Evolutionary conservation across 1,140 invertebrate genomes (phyloP), one percentile per base, ranked within the genome.

Genomic region (Tetraneura akinire): DNA sequence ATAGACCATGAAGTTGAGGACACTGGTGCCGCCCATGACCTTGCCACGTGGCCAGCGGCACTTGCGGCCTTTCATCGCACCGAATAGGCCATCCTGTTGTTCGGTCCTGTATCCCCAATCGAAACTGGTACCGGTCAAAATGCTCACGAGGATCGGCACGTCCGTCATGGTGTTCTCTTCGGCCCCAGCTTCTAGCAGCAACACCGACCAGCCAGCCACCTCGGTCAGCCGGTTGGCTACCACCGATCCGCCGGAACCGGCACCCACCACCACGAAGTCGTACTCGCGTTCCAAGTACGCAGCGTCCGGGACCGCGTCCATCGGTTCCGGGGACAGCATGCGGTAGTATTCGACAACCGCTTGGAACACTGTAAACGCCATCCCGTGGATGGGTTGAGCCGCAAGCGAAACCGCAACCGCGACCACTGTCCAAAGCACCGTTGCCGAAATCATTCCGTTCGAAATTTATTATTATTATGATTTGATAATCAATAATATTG

Each of bases 1-100:
- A 83, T 94, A 93, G 3, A 94, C 91, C 90, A 94, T 89, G 84
- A 95, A 96, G 86, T 94, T 94, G 14, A 94, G 90, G 4, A 93
- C 90, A 55, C 91, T 93, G 3, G 91, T 92, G 1, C 92, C 92
- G 0, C 92, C 93, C 16, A 94, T 83, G 1, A 80, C 81, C 87
- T 91, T 92, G 0, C 92, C 92, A 53, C 91, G 86, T 0, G 91
- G 90, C 88, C 92, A 88, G 81, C 90, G 91, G 84, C 93, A 94
- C 1, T 90, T 89, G 2, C 88, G 88, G 21, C 89, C 88, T 0
- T 70, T 51, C 83, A 92, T 88, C 51, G 89, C 89, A 45, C 89
- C 87, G 82, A 92, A 93, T 9, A 91, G 90, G 73, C 88, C 89
- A 26, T 86, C 82, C 81, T 94, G 89, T 3, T 89, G 89, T 80